phyloP scores from a whole-genome alignment of 2,113 vertebrate genomes.

The Grammomys surdaster region DNA sequence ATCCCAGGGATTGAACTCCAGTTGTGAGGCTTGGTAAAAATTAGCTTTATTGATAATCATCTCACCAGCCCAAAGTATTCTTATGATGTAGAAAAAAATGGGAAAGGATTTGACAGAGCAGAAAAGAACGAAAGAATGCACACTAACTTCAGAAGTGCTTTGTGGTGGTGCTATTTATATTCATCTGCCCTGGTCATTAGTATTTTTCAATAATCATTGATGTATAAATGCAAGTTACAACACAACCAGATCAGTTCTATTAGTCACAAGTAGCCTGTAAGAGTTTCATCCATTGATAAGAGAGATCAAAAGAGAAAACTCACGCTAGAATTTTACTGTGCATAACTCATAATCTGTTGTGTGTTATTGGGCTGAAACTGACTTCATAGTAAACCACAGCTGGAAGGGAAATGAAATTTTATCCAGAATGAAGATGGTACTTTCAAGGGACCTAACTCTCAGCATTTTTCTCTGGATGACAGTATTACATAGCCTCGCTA shows the following conservation, averaged over 20 bases:
- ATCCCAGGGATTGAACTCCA: neutral
- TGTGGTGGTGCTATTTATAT: no score
- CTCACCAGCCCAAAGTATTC: neutral
- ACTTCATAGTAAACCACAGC: neutral
- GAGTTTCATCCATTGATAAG: neutral
- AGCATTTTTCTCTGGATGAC: conserved; percentile 32
- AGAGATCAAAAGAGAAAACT: conserved; percentile 23
- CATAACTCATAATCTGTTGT: neutral
- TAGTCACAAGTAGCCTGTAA: conserved; percentile 24
- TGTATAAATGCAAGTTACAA: conserved; percentile 40
- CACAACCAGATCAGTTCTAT: neutral
- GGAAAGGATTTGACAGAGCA: neutral
- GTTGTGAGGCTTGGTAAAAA: neutral
- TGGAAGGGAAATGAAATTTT: neutral
- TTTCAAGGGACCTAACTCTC: neutral
- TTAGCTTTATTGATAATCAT: neutral
- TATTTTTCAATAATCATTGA: neutral
- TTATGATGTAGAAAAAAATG: neutral
- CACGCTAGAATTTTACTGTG: neutral
- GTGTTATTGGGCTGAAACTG: neutral
- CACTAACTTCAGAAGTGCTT: neutral
- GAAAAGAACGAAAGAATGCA: neutral
- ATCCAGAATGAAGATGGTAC: neutral
- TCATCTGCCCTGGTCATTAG: neutral
- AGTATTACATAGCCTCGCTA: neutral